Evolutionary conservation across 2,113 vertebrate species (phyloP).

Genomic region (Cathartes aura): DNA sequence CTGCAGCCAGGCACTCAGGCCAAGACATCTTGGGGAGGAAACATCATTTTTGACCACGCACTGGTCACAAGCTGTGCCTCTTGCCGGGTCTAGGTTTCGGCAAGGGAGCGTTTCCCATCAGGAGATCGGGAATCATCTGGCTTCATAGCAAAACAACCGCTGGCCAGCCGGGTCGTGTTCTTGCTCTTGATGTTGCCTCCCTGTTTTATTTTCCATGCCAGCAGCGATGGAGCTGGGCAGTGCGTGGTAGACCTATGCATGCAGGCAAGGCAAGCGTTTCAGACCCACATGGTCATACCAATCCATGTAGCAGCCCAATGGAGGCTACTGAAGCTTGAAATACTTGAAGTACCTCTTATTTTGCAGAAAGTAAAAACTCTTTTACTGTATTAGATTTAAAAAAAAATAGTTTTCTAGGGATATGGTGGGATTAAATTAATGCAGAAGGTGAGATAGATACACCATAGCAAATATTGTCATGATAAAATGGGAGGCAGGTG

Average conservation of each 20-base stretch:
- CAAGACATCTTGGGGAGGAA: background rate
- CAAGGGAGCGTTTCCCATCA: background rate
- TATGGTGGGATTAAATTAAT: background rate
- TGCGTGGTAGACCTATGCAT: background rate
- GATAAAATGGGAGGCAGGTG: background rate
- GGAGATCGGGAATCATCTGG: background rate
- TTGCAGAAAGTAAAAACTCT: background rate
- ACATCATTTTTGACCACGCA: background rate
- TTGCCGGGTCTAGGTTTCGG: fast-evolving
- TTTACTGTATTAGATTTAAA: background rate
- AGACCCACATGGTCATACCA: background rate
- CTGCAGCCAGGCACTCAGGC: background rate
- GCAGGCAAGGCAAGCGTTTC: background rate
- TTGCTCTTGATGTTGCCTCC: background rate
- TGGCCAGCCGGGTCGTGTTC: background rate
- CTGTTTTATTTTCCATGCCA: background rate
- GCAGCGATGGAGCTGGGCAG: background rate
- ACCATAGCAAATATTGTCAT: background rate
- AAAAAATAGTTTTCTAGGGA: background rate
- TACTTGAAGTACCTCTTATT: background rate
- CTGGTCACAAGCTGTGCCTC: background rate
- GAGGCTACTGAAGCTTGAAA: background rate
- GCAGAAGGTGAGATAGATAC: background rate
- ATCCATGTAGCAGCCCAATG: background rate
- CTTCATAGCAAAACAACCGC: background rate